Evolutionary conservation across 2,888 invertebrate genomes (phyloP).

Genomic region (Dynastes maya): DNA sequence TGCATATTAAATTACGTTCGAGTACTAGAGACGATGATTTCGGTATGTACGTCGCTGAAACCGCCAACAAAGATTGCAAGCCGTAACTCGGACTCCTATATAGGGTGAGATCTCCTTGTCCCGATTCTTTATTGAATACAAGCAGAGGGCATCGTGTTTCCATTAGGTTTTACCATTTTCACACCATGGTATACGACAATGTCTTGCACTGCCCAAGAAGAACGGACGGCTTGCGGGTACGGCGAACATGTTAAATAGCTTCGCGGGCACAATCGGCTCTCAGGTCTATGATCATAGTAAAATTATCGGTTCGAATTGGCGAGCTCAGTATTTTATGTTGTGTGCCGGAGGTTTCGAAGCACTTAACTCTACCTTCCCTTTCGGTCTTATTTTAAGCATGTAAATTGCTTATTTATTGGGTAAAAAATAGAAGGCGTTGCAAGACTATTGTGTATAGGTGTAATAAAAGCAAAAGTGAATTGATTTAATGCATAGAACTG

Average conservation of each 20-base stretch:
- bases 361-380: conserved; percentile 34
- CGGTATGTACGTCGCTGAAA: not conserved
- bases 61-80: conserved; percentile 14
- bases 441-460: not conserved
- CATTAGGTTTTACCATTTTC: conserved; percentile 24
- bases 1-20: conserved; percentile 9
- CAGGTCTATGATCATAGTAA: conserved; percentile 40
- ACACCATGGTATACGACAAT: conserved; percentile 16
- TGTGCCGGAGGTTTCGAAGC: conserved; percentile 37
- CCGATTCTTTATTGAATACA: not conserved
- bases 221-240: conserved; percentile 5
- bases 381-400: conserved; percentile 32
- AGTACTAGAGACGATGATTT: not conserved
- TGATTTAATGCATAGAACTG: no score
- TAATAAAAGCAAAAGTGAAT: conserved; percentile 24
- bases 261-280: conserved; percentile 38
- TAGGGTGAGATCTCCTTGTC: conserved; percentile 18
- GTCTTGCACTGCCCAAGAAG: conserved; percentile 10
- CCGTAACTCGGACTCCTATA: not conserved
- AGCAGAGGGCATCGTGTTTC: conserved; percentile 4
- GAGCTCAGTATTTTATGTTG: conserved; percentile 24
- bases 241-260: conserved; percentile 35
- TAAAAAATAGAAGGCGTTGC: conserved; percentile 18
- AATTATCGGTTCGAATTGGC: conserved; percentile 44
- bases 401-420: conserved; percentile 18